phyloP scores from a whole-genome alignment of 2,113 vertebrate species.

The Saguinus midas region DNA sequence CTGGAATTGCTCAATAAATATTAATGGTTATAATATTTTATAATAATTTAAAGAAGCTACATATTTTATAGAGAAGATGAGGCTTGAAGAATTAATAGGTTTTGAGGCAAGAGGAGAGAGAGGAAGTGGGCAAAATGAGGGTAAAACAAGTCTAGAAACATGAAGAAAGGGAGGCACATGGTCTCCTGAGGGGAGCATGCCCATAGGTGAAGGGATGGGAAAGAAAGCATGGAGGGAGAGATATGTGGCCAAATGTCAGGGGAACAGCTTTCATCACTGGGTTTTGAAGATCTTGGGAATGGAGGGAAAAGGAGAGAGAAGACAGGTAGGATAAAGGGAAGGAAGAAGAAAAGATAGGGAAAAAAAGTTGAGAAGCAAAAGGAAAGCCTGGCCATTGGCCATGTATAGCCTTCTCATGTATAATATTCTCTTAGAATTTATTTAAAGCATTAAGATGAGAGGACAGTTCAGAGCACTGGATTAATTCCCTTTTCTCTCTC shows the following conservation, averaged over 20 bases:
- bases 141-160: background rate
- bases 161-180: background rate
- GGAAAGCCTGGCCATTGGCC: slow-evolving; percentile 87
- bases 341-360: background rate
- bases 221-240: background rate
- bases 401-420: slow-evolving; percentile 88
- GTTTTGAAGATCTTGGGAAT: background rate
- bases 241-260: background rate
- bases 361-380: slow-evolving; percentile 83
- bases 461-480: slow-evolving; percentile 97
- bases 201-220: background rate
- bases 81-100: background rate
- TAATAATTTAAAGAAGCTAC: background rate
- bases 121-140: background rate
- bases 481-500: slow-evolving; percentile 94
- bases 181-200: too few species aligned
- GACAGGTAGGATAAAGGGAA: slow-evolving; percentile 33
- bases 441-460: slow-evolving; percentile 96
- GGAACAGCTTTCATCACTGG: background rate
- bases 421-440: slow-evolving; percentile 94
- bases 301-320: background rate
- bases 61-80: background rate
- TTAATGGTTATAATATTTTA: background rate
- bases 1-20: background rate
- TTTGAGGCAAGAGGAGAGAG: background rate